Conservation (phyloP, 2,113 vertebrate genomes). For the Calidris pygmaea region DNA sequence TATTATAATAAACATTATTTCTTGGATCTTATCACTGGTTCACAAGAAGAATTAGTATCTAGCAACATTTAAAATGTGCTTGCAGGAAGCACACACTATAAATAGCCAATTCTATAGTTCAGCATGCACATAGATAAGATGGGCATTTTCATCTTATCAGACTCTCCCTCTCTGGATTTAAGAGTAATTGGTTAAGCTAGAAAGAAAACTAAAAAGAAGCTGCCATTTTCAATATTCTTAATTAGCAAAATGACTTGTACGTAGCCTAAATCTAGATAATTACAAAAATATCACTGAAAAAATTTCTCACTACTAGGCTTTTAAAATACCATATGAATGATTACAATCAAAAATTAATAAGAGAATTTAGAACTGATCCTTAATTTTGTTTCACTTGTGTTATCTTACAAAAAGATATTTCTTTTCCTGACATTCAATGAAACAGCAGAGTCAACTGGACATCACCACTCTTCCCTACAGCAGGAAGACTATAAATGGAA, state of each 20-base stretch:
- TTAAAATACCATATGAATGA: neutral
- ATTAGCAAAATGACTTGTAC: neutral
- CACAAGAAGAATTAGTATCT: neutral
- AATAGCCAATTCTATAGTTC: neutral
- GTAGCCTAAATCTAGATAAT: neutral
- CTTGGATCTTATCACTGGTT: neutral
- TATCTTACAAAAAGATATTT: neutral
- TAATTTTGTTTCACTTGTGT: neutral
- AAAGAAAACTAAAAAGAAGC: neutral
- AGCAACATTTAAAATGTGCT: neutral
- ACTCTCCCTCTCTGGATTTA: neutral
- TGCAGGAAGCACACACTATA: neutral
- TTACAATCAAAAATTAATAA: neutral
- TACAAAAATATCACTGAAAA: neutral
- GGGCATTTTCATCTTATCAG: neutral
- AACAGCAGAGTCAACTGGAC: neutral
- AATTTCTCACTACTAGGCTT: neutral
- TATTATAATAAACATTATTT: neutral
- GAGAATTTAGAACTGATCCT: neutral
- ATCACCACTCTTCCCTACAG: neutral
- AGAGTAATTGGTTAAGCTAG: neutral
- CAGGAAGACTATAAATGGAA: neutral
- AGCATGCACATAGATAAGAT: neutral
- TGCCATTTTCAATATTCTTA: neutral
- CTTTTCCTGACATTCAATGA: neutral